phyloP scores from a whole-genome alignment of 2,888 invertebrate species.

The Nipponacmea schrenckii region DNA sequence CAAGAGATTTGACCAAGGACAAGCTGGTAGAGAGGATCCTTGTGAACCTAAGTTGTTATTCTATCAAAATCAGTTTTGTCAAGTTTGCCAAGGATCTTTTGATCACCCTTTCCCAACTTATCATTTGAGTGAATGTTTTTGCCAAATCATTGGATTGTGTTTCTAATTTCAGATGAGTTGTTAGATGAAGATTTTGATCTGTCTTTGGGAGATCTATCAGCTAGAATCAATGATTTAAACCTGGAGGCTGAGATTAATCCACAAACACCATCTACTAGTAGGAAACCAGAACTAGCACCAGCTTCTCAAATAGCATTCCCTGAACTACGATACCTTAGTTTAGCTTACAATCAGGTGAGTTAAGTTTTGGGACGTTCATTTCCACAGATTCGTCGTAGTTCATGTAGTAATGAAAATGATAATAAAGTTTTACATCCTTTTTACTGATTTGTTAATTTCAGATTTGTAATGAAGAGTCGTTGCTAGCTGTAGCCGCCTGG shows the following conservation, averaged over 20 bases:
- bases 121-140: too few relatives aligned
- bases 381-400: too few relatives aligned
- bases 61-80: too few relatives aligned
- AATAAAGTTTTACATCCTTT: too few relatives aligned
- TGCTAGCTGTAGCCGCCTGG: conserved; percentile 65
- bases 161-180: conserved; percentile 21
- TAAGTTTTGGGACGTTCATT: too few relatives aligned
- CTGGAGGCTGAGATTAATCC: conserved; percentile 31
- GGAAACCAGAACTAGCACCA: conserved; percentile 27
- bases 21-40: too few relatives aligned
- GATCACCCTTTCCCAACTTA: not conserved
- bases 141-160: too few relatives aligned
- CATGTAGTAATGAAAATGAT: too few relatives aligned
- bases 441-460: conserved; percentile 22
- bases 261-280: not conserved
- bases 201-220: conserved; percentile 41
- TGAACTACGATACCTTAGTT: conserved; percentile 59
- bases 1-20: too few relatives aligned
- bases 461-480: conserved; percentile 61
- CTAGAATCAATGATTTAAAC: conserved; percentile 42
- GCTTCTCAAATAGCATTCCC: conserved; percentile 59
- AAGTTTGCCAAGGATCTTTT: too few relatives aligned
- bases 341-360: conserved; percentile 61
- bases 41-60: too few relatives aligned
- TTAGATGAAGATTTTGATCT: conserved; percentile 31